Conservation (phyloP, 1,140 invertebrate species). For the Danaus melanippus region DNA sequence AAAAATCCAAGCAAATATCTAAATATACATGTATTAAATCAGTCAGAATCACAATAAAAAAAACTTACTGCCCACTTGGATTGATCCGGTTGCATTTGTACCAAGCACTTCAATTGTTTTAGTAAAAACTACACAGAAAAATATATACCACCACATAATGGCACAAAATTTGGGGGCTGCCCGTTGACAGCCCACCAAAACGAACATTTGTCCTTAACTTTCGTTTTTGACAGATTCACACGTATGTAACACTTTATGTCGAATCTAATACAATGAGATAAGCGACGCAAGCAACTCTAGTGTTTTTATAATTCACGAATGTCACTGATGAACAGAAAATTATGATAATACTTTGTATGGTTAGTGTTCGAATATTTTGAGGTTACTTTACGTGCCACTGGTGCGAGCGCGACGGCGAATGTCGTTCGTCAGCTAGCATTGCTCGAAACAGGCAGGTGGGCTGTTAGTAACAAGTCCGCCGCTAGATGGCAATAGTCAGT, state of each 20-base stretch:
- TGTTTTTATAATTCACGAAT: slow-evolving; percentile 18
- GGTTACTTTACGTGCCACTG: slow-evolving; percentile 68
- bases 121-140: slow-evolving; percentile 54
- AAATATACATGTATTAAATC: too few relatives aligned
- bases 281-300: slow-evolving; percentile 29
- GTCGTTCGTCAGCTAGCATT: slow-evolving; percentile 31
- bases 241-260: slow-evolving; percentile 33
- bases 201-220: slow-evolving; percentile 60
- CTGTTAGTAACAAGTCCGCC: slow-evolving; percentile 21
- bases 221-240: slow-evolving; percentile 57
- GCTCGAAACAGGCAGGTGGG: slow-evolving; percentile 48
- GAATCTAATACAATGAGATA: slow-evolving; percentile 26
- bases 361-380: slow-evolving; percentile 53
- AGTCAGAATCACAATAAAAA: slow-evolving; percentile 1
- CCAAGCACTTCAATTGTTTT: slow-evolving; percentile 48
- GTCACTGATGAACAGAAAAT: slow-evolving; percentile 43
- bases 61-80: slow-evolving; percentile 39
- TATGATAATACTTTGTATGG: slow-evolving; percentile 50
- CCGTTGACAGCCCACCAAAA: slow-evolving; percentile 67
- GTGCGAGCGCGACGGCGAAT: slow-evolving; percentile 63
- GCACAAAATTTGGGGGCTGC: slow-evolving; percentile 64
- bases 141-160: slow-evolving; percentile 65
- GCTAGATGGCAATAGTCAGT: slow-evolving; percentile 45
- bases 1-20: too few relatives aligned
- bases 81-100: slow-evolving; percentile 38